Conservation (phyloP, 2,113 vertebrate species). For the Lynx canadensis region DNA sequence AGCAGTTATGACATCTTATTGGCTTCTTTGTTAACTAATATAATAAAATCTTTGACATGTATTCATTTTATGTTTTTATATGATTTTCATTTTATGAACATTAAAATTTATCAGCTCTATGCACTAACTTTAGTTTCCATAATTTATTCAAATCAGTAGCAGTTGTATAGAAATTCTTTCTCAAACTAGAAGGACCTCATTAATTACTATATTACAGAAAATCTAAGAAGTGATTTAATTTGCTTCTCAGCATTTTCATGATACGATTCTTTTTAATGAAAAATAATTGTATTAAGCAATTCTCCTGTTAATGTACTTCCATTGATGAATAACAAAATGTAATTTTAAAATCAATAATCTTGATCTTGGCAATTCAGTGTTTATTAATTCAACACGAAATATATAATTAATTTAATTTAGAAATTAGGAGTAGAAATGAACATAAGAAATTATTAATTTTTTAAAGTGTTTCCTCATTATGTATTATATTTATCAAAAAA, state of each 20-base stretch:
- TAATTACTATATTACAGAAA: conserved; percentile 61
- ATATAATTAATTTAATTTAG: conserved; percentile 66
- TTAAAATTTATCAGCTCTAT: conserved; percentile 38
- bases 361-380: neutral
- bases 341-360: conserved; percentile 78
- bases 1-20: neutral
- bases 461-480: conserved; percentile 57
- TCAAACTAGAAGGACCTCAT: conserved; percentile 65
- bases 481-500: conserved; percentile 39
- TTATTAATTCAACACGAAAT: conserved; percentile 75
- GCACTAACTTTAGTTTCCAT: conserved; percentile 64
- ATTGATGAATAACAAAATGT: conserved; percentile 73
- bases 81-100: neutral
- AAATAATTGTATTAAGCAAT: conserved; percentile 77
- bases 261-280: conserved; percentile 67
- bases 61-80: conserved; percentile 37
- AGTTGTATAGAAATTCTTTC: conserved; percentile 71
- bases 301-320: conserved; percentile 62
- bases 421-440: conserved; percentile 71
- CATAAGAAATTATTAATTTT: conserved; percentile 66
- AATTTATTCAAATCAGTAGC: conserved; percentile 73
- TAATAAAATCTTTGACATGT: conserved; percentile 45
- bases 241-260: conserved; percentile 76
- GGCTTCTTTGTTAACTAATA: conserved; percentile 30
- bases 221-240: conserved; percentile 78